Base-by-base conservation (phyloP, 2,113 vertebrate species). In the Clarias gariepinus region DNA sequence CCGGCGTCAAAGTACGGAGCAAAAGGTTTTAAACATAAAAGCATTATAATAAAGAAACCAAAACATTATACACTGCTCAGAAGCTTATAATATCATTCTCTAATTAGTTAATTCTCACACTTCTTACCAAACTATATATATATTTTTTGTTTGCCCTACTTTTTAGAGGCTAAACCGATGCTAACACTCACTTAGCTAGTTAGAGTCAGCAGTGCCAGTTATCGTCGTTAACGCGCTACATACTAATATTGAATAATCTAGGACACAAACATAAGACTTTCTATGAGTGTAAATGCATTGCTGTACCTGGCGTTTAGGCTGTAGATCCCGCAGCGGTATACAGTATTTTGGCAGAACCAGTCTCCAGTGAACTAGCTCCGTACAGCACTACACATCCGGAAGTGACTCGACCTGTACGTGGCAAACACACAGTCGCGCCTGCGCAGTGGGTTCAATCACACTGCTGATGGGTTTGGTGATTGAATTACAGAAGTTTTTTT, bases 321-420 rank as follows among this genome's bases (percentile, higher is more conserved):
- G 28, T 76, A 33, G 52, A 90, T 88, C 90, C 88, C 92, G 88
- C 86, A 88, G 91, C 90, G 33, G 89, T 88, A 91, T 86, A 90
- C 64, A 90, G 80, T 89, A 81, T 90, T 91, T 89, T 53, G 30
- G 85, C 77, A 83, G 89, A 90, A 93, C 91, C 83, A 58, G 88
- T 71, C 89, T 86, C 82, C 90, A 87, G 88, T 71, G 53, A 58
- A 69, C 91, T 86, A 87, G 63, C 89, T 60, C 91, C 74, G 87
- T 89, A 55, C 68, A 80, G 90, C 92, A 90, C 73, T 57, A 12
- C 84, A 86, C 92, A 94, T 90, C 93, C 92, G 94, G 94, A 94
- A 95, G 92, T 91, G 87, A 85, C 87, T 85, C 47, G 93, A 85
- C 74, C 92, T 89, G 91, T 91, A 95, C 95, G 94, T 95, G 95